A percentile compares a stretch with the other conserved stretches of the same genome.
These are phyloP conservation scores for Columba janthina DNA, from an alignment of 2,113 vertebrate species.

Conservation along the genomic window DNA sequence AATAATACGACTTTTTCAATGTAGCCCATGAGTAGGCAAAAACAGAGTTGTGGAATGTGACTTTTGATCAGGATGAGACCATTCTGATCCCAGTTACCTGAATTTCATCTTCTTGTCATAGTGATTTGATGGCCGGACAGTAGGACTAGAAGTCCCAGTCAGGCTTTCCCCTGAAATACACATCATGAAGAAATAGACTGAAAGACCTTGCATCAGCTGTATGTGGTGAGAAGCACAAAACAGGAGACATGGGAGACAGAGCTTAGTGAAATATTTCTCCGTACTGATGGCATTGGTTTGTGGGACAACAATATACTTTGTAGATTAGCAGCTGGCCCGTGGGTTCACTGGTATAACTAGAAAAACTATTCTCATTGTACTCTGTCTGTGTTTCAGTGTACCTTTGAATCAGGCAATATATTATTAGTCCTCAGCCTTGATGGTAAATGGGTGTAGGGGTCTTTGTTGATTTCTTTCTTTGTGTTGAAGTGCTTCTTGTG, in stretches of 20 bases:
- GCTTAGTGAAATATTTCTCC: not conserved
- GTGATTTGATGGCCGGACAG: not conserved
- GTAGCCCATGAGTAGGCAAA: not conserved
- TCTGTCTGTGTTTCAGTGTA: not conserved
- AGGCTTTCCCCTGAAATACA: not conserved
- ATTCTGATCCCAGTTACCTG: not conserved
- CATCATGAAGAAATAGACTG: not conserved
- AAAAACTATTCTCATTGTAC: not conserved
- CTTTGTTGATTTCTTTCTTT: not conserved
- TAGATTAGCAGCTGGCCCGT: not conserved
- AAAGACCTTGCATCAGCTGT: not conserved
- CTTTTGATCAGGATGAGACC: not conserved
- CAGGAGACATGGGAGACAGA: accelerated
- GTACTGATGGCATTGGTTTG: not conserved
- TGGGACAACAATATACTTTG: not conserved
- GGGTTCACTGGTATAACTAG: not conserved
- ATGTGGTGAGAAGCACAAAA: not conserved
- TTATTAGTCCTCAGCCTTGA: not conserved
- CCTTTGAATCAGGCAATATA: not conserved
- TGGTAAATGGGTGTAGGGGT: not conserved
- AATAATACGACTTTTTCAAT: not conserved
- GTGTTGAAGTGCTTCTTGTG: not conserved
- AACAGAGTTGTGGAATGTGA: not conserved
- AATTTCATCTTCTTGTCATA: not conserved
- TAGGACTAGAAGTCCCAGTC: not conserved